Conservation (phyloP, 2,113 vertebrate species). For the Neomonachus schauinslandi region DNA sequence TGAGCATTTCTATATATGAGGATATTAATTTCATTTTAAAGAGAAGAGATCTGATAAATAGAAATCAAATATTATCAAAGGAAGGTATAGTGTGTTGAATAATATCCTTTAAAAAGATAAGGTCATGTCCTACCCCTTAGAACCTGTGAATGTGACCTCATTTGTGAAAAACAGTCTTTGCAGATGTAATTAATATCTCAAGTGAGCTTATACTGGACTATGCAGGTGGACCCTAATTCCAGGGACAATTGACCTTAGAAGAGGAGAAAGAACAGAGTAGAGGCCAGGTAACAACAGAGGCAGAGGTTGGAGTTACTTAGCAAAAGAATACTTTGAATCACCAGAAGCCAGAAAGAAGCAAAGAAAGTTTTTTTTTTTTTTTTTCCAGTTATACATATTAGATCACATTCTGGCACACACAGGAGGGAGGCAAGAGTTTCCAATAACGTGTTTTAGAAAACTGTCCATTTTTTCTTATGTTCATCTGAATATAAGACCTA, state of each 20-base stretch:
- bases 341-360: neutral
- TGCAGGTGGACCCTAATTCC: neutral
- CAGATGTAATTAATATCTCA: neutral
- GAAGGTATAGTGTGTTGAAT: neutral
- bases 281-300: neutral
- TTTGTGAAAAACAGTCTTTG: neutral
- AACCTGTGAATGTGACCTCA: neutral
- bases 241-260: neutral
- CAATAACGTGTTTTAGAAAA: constrained; percentile 57
- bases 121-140: neutral
- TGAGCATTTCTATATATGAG: neutral
- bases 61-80: neutral
- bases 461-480: constrained; percentile 49
- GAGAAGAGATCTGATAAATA: neutral
- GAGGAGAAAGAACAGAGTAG: neutral
- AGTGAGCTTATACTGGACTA: neutral
- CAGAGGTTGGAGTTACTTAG: neutral
- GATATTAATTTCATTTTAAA: neutral
- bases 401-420: neutral
- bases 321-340: neutral
- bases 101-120: neutral
- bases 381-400: neutral
- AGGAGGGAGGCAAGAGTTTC: constrained; percentile 30
- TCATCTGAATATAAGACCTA: constrained; percentile 70
- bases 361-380: neutral